Percentiles rank a stretch among this genome's conserved stretches.
These are phyloP conservation scores for Montipora sp. DNA, from an alignment of 64 coral and sea anemone genomes.

Conservation along the genomic window DNA sequence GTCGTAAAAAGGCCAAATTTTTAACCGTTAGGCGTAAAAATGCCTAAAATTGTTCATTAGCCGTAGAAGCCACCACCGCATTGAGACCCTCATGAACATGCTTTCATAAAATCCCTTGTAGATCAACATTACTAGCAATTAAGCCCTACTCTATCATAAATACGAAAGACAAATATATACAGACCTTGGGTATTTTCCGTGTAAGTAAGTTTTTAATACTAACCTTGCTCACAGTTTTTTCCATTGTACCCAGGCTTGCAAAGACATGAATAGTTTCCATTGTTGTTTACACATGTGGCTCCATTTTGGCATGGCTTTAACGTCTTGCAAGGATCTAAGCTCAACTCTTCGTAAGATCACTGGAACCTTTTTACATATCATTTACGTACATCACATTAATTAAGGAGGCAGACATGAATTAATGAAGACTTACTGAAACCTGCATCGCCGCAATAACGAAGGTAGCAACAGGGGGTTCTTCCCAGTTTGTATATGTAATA, in stretches of 20 bases:
- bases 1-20: background rate
- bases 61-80: too few relatives aligned
- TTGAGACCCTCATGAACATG: too few relatives aligned
- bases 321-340: background rate
- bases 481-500: conserved; percentile 75
- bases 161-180: too few relatives aligned
- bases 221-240: conserved; percentile 54
- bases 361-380: too few relatives aligned
- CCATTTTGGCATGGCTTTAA: conserved; percentile 45
- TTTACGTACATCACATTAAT: background rate
- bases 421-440: background rate
- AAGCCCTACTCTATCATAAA: too few relatives aligned
- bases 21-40: too few relatives aligned
- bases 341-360: too few relatives aligned
- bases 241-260: conserved; percentile 44
- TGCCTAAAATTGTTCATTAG: too few relatives aligned
- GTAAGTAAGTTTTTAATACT: too few relatives aligned
- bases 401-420: background rate
- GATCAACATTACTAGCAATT: too few relatives aligned
- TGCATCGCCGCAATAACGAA: conserved; percentile 69
- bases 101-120: too few relatives aligned
- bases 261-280: conserved; percentile 12
- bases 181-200: too few relatives aligned
- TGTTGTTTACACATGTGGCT: conserved; percentile 13
- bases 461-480: conserved; percentile 2